Percentiles rank a stretch among this genome's conserved stretches.
phyloP scores from a whole-genome alignment of 2,113 vertebrate species.

The Megaptera novaeangliae region DNA sequence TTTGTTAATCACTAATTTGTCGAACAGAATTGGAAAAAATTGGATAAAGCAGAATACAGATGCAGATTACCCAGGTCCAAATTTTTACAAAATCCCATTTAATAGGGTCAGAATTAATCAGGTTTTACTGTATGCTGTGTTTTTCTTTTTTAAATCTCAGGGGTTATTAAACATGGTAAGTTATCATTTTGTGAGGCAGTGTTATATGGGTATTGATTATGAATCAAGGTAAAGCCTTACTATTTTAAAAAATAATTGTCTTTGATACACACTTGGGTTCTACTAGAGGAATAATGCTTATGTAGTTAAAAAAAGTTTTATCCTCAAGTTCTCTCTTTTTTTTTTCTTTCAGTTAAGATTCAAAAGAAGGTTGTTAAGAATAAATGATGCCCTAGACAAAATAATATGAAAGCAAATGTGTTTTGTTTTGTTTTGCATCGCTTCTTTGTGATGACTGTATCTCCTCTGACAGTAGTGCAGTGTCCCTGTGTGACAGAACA shows the following conservation, averaged over 20 bases:
- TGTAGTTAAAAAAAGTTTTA: background rate
- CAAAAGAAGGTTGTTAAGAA: background rate
- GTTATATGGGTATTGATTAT: conserved; percentile 16
- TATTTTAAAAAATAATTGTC: conserved; percentile 34
- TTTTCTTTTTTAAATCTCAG: conserved; percentile 12
- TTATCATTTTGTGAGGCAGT: background rate
- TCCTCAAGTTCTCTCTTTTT: background rate
- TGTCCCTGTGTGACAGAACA: background rate
- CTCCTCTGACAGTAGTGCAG: background rate
- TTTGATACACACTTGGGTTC: background rate
- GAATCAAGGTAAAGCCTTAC: conserved; percentile 24
- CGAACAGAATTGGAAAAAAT: background rate
- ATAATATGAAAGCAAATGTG: background rate
- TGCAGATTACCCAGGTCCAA: background rate
- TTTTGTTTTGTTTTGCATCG: background rate
- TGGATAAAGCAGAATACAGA: background rate
- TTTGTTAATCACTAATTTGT: conserved; percentile 1
- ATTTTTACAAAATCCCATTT: conserved; percentile 9
- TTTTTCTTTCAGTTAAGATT: background rate
- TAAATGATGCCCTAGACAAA: background rate
- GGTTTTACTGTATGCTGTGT: background rate
- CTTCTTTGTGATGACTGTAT: background rate
- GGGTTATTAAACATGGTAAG: background rate
- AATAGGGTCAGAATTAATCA: conserved; percentile 11
- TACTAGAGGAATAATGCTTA: background rate